Conservation (phyloP, 2,113 vertebrate species). For the Arvicanthis niloticus region DNA sequence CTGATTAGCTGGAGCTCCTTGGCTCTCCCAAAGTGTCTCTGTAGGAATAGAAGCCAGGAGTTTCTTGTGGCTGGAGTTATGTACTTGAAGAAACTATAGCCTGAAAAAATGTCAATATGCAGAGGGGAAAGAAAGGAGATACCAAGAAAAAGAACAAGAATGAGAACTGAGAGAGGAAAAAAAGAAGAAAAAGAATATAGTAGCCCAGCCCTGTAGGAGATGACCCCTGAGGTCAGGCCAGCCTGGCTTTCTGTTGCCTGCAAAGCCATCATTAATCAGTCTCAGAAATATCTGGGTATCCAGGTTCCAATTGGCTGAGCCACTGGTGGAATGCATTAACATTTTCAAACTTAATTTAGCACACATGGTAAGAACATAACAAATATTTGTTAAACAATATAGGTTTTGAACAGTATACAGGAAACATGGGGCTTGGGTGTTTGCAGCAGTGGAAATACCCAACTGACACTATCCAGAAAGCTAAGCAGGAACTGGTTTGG, state of each 20-base stretch:
- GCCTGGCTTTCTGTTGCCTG: neutral
- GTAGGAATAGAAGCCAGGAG: neutral
- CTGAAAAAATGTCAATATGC: neutral
- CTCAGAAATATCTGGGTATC: neutral
- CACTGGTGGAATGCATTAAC: neutral
- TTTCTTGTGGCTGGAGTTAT: neutral
- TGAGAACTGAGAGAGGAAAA: neutral
- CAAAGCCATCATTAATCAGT: neutral
- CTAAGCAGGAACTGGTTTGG: neutral
- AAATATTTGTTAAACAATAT: slow-evolving; percentile 25
- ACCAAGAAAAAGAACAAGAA: neutral
- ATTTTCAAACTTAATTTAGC: slow-evolving; percentile 40
- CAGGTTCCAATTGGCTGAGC: neutral
- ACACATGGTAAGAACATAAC: neutral
- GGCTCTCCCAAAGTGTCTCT: neutral
- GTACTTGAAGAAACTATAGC: neutral
- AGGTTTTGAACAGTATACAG: neutral
- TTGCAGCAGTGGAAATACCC: neutral
- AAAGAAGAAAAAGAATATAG: neutral
- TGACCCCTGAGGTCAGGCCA: neutral
- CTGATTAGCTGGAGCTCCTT: neutral
- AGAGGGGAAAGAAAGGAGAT: neutral
- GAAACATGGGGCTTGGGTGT: neutral
- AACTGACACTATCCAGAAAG: slow-evolving; percentile 40
- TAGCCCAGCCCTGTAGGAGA: rapidly evolving